Percentiles rank a stretch among this genome's conserved stretches.
phyloP scores from a whole-genome alignment of 1,140 invertebrate genomes.

The Pygmarrhopalites habei region DNA sequence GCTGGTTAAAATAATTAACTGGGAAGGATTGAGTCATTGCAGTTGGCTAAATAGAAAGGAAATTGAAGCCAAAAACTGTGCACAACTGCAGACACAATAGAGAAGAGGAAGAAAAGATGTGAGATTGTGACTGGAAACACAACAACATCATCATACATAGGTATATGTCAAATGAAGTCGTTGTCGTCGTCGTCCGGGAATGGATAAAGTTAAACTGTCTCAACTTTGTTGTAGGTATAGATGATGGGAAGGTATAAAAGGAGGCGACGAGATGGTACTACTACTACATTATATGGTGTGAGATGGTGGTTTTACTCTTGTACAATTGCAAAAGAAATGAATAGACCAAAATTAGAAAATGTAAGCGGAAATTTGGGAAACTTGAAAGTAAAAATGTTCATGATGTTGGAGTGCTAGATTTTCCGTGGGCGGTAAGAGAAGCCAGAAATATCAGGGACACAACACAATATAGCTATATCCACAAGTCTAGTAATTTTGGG shows the following conservation, averaged over 20 bases:
- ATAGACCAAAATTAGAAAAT: conserved; percentile 29
- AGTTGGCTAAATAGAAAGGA: neutral
- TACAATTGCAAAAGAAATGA: too few relatives aligned
- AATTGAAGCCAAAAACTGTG: conserved; percentile 13
- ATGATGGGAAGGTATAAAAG: too few relatives aligned
- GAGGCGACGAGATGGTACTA: too few relatives aligned
- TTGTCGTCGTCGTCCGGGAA: too few relatives aligned
- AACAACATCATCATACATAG: neutral
- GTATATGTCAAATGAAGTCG: too few relatives aligned
- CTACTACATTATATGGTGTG: too few relatives aligned
- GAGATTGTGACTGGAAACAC: neutral
- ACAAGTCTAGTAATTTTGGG: conserved; percentile 19
- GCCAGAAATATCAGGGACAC: conserved; percentile 36
- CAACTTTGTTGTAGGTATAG: too few relatives aligned
- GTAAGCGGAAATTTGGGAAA: conserved; percentile 30
- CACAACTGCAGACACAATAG: neutral
- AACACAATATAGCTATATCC: conserved; percentile 1
- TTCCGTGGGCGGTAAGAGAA: conserved; percentile 25
- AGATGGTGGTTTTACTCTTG: too few relatives aligned
- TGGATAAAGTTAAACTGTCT: too few relatives aligned
- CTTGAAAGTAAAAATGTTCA: conserved; percentile 14
- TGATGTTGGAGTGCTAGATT: conserved; percentile 27
- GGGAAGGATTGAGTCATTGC: too few relatives aligned
- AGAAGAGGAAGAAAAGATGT: too few relatives aligned
- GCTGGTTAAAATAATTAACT: too few relatives aligned